A percentile compares a stretch with the other conserved stretches of the same genome.
phyloP scores from a whole-genome alignment of 2,888 invertebrate genomes.

The Fragum sueziense region DNA sequence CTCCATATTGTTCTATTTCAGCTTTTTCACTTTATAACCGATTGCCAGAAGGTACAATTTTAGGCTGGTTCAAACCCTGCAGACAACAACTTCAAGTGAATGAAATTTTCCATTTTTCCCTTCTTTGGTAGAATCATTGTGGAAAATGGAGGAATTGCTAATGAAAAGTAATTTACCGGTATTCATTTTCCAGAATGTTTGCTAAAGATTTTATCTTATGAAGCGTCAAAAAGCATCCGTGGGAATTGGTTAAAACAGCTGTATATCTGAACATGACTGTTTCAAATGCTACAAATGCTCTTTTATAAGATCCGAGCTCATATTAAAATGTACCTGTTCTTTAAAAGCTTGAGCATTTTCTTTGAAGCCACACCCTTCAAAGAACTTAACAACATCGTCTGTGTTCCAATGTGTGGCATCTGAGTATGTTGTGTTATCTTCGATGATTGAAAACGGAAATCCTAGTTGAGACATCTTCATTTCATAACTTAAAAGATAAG shows the following conservation, averaged over 20 bases:
- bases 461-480: slow-evolving; percentile 53
- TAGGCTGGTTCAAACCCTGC: too few relatives aligned
- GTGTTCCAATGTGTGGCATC: slow-evolving; percentile 92
- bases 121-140: too few relatives aligned
- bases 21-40: too few relatives aligned
- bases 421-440: slow-evolving; percentile 83
- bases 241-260: neutral
- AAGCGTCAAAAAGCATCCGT: neutral
- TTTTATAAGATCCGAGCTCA: too few relatives aligned
- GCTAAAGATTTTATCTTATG: neutral
- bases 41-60: too few relatives aligned
- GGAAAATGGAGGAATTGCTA: neutral
- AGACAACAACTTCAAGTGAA: too few relatives aligned
- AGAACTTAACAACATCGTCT: slow-evolving; percentile 91
- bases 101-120: too few relatives aligned
- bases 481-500: slow-evolving; percentile 44
- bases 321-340: slow-evolving; percentile 89
- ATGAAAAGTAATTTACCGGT: neutral
- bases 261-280: too few relatives aligned
- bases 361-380: slow-evolving; percentile 88
- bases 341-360: slow-evolving; percentile 90
- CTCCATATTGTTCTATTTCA: too few relatives aligned
- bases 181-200: neutral
- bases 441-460: slow-evolving; percentile 19
- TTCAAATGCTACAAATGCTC: too few relatives aligned